phyloP scores from a whole-genome alignment of 2,888 invertebrate genomes.

The Tridacna gigas region DNA sequence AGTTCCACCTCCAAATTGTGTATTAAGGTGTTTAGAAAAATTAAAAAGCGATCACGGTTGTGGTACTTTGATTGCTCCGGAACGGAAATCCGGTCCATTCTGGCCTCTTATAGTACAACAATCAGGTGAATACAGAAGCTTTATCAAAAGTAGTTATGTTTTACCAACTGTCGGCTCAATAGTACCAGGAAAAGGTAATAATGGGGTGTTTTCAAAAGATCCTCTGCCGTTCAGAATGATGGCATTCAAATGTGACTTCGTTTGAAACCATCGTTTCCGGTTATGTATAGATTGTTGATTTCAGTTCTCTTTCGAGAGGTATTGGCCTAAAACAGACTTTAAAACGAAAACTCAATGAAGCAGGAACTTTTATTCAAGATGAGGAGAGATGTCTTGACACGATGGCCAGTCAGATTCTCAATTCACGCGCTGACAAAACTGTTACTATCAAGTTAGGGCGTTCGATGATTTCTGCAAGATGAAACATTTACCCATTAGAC shows the following conservation, averaged over 20 bases:
- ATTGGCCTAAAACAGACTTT: conserved; percentile 26
- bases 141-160: background rate
- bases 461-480: background rate
- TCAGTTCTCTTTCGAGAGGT: conserved; percentile 6
- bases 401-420: background rate
- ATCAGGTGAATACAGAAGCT: background rate
- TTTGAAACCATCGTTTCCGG: no score
- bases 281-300: no score
- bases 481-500: conserved; percentile 1
- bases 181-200: no score
- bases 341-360: background rate
- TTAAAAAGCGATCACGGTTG: background rate
- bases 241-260: no score
- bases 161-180: no score
- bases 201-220: no score
- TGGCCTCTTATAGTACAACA: background rate
- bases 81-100: background rate
- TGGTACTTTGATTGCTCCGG: background rate
- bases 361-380: background rate
- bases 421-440: background rate
- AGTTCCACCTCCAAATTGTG: conserved; percentile 39
- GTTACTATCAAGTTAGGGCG: background rate
- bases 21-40: conserved; percentile 9
- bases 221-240: no score
- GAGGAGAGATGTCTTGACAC: background rate